These are phyloP conservation scores for Ranitomeya imitator DNA, from an alignment of 2,113 vertebrate species.

Conservation along the genomic window DNA sequence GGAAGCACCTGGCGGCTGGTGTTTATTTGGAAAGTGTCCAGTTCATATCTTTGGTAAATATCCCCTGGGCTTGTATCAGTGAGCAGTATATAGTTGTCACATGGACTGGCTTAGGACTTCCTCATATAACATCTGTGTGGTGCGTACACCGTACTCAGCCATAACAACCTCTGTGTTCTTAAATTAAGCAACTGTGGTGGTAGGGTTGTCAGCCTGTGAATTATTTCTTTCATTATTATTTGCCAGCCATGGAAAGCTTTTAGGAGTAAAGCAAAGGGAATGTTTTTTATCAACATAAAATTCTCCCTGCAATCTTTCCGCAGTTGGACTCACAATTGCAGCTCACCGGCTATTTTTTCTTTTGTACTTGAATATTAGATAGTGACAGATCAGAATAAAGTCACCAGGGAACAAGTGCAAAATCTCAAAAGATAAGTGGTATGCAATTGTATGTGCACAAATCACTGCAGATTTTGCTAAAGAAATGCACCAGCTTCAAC, in stretches of 20 bases:
- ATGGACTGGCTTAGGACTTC: not conserved
- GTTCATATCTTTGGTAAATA: slow-evolving; percentile 10
- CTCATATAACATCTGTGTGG: not conserved
- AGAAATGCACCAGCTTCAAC: too few species aligned
- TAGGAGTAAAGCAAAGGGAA: not conserved
- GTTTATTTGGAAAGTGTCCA: slow-evolving; percentile 16
- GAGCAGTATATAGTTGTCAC: not conserved
- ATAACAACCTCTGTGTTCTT: not conserved
- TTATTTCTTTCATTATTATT: not conserved
- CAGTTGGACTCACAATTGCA: not conserved
- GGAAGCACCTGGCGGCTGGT: slow-evolving; percentile 50
- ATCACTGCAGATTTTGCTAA: too few species aligned
- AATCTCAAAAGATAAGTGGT: not conserved
- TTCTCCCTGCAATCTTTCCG: not conserved
- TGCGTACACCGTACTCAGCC: not conserved
- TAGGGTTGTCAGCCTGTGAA: not conserved
- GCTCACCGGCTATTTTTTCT: not conserved
- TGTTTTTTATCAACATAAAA: not conserved
- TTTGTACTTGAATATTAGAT: not conserved
- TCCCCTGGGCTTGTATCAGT: not conserved
- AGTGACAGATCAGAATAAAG: not conserved
- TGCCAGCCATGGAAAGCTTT: not conserved
- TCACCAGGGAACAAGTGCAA: not conserved
- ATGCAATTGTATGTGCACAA: not conserved
- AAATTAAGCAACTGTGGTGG: not conserved